Evolutionary conservation across 2,888 invertebrate genomes (phyloP).

Genomic region (Leptothorax acervorum): DNA sequence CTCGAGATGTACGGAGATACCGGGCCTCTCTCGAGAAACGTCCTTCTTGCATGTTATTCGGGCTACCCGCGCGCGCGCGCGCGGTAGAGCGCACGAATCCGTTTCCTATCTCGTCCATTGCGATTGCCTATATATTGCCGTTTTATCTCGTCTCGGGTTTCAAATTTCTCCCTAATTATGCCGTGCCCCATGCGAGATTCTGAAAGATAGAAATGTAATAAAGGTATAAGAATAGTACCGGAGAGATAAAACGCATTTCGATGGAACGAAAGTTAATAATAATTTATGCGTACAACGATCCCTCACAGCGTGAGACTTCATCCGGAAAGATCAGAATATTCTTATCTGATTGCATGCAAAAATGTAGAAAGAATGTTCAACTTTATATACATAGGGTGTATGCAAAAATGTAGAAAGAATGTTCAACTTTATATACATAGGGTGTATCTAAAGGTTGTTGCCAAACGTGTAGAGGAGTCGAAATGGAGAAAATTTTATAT

Average conservation of each 20-base stretch:
- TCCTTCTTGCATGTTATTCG: constrained; percentile 24
- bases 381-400: background rate
- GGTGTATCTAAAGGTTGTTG: too few relatives aligned
- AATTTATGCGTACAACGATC: background rate
- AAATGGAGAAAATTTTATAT: too few relatives aligned
- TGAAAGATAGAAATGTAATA: background rate
- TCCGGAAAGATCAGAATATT: background rate
- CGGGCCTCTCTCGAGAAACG: constrained; percentile 3
- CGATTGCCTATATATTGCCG: background rate
- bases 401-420: background rate
- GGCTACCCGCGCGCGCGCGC: background rate
- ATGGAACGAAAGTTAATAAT: constrained; percentile 4
- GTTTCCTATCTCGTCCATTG: background rate
- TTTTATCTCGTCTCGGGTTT: background rate
- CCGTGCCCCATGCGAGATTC: background rate
- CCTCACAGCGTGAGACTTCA: background rate
- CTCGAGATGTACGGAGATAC: constrained; percentile 28
- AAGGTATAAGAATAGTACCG: background rate
- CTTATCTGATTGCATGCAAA: background rate
- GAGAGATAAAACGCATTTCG: background rate
- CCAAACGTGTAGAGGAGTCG: too few relatives aligned
- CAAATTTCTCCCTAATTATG: constrained; percentile 6
- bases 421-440: background rate
- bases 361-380: background rate
- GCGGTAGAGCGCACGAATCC: background rate